Evolutionary conservation across 2,888 invertebrate genomes (phyloP).

Genomic region (Tribolium freemani): DNA sequence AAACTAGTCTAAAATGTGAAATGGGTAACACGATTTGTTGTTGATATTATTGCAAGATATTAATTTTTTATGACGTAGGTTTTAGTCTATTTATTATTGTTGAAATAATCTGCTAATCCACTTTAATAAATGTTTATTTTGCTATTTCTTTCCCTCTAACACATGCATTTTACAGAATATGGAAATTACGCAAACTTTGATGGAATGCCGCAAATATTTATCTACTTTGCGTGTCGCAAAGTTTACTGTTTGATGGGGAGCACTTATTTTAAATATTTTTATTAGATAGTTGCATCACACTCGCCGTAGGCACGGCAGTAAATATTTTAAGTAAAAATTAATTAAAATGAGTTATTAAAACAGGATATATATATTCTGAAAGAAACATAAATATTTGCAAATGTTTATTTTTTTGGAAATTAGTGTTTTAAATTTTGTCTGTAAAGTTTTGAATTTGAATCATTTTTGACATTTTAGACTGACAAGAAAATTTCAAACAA

Average conservation of each 20-base stretch:
- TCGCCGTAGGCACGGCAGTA: neutral
- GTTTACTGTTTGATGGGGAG: neutral
- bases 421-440: no score
- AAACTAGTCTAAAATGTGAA: neutral
- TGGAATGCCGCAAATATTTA: neutral
- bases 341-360: no score
- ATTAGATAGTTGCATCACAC: neutral
- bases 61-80: neutral
- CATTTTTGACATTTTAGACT: no score
- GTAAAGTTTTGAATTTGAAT: no score
- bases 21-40: neutral
- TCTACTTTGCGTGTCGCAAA: neutral
- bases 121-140: neutral
- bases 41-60: conserved; percentile 5
- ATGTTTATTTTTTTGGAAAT: no score
- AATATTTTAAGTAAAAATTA: no score
- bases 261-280: neutral
- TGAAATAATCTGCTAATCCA: neutral
- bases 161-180: no score
- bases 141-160: neutral
- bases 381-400: no score
- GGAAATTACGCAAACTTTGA: no score
- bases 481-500: no score
- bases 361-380: no score
- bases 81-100: conserved; percentile 1